Evolutionary conservation across 1,140 invertebrate genomes (phyloP).

Genomic region (Drosophila takahashii): DNA sequence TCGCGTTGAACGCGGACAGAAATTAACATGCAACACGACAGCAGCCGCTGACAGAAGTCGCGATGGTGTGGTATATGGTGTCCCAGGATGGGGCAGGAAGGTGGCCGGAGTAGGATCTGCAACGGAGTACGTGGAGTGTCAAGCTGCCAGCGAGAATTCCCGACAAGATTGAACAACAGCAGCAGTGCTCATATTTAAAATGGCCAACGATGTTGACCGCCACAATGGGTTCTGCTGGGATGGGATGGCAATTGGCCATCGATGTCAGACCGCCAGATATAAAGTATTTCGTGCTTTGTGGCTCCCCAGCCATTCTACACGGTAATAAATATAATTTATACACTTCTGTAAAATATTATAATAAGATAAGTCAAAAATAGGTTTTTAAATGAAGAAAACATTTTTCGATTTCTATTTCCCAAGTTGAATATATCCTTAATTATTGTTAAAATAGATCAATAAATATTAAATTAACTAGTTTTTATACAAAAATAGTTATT

Average conservation of each 20-base stretch:
- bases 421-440: too few species aligned
- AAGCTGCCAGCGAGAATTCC: constrained; percentile 57
- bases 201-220: constrained; percentile 54
- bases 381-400: not conserved
- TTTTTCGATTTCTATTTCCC: not conserved
- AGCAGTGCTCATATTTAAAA: constrained; percentile 71
- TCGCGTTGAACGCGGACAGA: constrained; percentile 31
- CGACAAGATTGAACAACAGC: constrained; percentile 54
- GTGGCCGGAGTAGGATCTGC: not conserved
- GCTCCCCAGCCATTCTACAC: not conserved
- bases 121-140: constrained; percentile 53
- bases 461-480: too few species aligned
- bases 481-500: not conserved
- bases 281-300: constrained; percentile 30
- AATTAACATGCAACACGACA: constrained; percentile 74
- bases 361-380: too few species aligned
- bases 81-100: not conserved
- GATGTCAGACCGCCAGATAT: constrained; percentile 18
- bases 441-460: too few species aligned
- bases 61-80: not conserved
- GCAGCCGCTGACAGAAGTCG: constrained; percentile 45
- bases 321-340: not conserved
- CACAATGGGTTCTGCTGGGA: constrained; percentile 30
- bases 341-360: too few species aligned
- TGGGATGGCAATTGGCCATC: constrained; percentile 38